These are phyloP conservation scores for Zoroaster sp. DNA, from an alignment of 53 echinoderm and acorn worm genomes.

Conservation along the genomic window DNA sequence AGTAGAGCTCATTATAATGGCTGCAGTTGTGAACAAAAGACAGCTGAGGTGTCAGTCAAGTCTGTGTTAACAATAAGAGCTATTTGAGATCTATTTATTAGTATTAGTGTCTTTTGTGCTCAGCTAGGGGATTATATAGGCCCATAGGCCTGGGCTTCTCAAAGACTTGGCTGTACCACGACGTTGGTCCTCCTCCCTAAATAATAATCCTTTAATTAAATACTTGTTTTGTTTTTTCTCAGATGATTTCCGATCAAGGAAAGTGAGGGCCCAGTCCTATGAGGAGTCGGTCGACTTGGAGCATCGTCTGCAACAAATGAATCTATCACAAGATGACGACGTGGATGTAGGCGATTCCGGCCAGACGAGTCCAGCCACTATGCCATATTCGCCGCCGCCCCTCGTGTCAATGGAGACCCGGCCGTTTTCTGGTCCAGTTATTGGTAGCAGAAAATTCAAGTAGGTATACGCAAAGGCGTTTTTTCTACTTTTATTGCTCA, in stretches of 20 bases:
- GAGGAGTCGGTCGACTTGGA: conserved; percentile 58
- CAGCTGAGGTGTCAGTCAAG: too few species aligned
- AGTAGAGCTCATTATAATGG: too few species aligned
- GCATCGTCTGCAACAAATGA: neutral
- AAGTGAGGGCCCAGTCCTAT: conserved; percentile 64
- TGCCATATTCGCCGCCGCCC: conserved; percentile 72
- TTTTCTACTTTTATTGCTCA: too few species aligned
- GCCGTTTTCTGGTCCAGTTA: conserved; percentile 86
- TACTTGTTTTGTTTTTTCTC: neutral
- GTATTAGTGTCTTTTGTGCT: too few species aligned
- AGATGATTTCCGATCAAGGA: conserved; percentile 79
- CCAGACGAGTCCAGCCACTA: conserved; percentile 57
- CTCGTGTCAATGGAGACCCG: conserved; percentile 67
- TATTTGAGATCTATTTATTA: too few species aligned
- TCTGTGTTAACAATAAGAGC: too few species aligned
- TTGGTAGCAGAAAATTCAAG: conserved; percentile 84
- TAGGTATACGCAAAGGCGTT: conserved; percentile 45
- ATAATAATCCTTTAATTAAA: neutral
- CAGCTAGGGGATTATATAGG: too few species aligned
- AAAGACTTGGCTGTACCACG: too few species aligned
- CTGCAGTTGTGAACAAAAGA: too few species aligned
- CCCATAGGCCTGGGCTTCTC: too few species aligned
- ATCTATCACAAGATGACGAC: conserved; percentile 45
- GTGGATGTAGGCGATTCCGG: conserved; percentile 64
- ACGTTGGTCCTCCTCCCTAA: too few species aligned